Percentiles rank a stretch among this genome's conserved stretches.
Conservation (phyloP, 2,888 invertebrate species). For the Epinotia demarniana region DNA sequence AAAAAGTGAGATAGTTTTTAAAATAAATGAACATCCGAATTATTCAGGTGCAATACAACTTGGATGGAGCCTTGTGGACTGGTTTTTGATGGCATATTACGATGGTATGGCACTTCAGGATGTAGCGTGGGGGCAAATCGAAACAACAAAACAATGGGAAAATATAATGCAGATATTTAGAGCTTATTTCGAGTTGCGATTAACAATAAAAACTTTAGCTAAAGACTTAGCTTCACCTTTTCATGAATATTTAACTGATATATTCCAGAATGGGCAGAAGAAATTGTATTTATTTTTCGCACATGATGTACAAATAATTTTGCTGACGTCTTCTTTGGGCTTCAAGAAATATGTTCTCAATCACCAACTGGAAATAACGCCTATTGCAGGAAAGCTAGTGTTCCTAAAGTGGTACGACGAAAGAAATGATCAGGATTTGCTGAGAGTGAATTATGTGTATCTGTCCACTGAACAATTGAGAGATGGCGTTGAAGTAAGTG, state of each 20-base stretch:
- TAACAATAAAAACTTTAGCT: conserved; percentile 59
- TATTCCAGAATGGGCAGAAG: conserved; percentile 51
- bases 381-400: conserved; percentile 72
- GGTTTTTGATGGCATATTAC: conserved; percentile 72
- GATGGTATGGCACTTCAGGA: conserved; percentile 63
- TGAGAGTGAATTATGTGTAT: conserved; percentile 71
- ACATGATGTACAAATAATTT: conserved; percentile 70
- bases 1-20: conserved; percentile 54
- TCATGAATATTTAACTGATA: conserved; percentile 59
- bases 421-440: conserved; percentile 51
- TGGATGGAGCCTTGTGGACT: conserved; percentile 62
- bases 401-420: conserved; percentile 71
- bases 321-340: conserved; percentile 59
- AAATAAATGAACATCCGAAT: conserved; percentile 63
- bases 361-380: conserved; percentile 65
- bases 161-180: conserved; percentile 58
- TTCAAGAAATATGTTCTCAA: conserved; percentile 60
- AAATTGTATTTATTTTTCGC: conserved; percentile 66
- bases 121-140: conserved; percentile 71
- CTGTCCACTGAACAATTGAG: conserved; percentile 62
- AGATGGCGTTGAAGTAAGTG: conserved; percentile 53
- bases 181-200: conserved; percentile 65
- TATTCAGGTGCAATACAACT: conserved; percentile 62
- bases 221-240: conserved; percentile 62
- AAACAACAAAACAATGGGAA: conserved; percentile 58